Percentiles rank a stretch among this genome's conserved stretches.
phyloP scores from a whole-genome alignment of 2,888 invertebrate genomes.

The Hydrotaea cyrtoneurina region DNA sequence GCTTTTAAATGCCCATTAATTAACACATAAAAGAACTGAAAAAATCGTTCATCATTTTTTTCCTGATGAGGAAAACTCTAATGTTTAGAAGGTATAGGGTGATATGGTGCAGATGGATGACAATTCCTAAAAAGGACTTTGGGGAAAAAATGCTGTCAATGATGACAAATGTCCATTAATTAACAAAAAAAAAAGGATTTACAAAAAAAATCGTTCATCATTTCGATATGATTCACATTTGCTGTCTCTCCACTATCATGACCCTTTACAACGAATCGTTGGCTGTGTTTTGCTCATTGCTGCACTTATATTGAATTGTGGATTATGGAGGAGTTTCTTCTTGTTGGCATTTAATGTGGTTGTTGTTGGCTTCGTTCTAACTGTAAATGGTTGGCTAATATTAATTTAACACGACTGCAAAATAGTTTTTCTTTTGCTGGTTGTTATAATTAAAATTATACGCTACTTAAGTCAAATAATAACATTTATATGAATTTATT shows the following conservation, averaged over 20 bases:
- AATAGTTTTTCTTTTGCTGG: conserved; percentile 52
- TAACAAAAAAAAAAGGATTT: no score
- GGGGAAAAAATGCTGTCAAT: no score
- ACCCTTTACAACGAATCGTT: neutral
- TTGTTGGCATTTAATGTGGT: conserved; percentile 6
- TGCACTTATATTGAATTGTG: conserved; percentile 49
- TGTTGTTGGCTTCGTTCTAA: conserved; percentile 9
- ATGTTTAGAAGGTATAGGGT: no score
- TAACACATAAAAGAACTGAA: no score
- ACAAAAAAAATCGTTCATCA: no score
- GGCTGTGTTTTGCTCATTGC: conserved; percentile 8
- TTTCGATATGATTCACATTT: no score
- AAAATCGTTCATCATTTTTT: no score
- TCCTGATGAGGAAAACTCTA: no score
- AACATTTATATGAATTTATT: conserved; percentile 39
- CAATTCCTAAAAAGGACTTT: no score
- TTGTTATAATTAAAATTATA: conserved; percentile 47
- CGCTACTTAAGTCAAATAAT: conserved; percentile 40
- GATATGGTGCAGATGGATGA: no score
- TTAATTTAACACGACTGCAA: conserved; percentile 55
- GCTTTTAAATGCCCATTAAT: no score
- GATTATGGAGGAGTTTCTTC: conserved; percentile 57
- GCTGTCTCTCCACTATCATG: neutral
- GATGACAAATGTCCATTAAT: no score
- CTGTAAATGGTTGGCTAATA: conserved; percentile 50